phyloP scores from a whole-genome alignment of 2,113 vertebrate genomes.

The Orientallactaga bullata region DNA sequence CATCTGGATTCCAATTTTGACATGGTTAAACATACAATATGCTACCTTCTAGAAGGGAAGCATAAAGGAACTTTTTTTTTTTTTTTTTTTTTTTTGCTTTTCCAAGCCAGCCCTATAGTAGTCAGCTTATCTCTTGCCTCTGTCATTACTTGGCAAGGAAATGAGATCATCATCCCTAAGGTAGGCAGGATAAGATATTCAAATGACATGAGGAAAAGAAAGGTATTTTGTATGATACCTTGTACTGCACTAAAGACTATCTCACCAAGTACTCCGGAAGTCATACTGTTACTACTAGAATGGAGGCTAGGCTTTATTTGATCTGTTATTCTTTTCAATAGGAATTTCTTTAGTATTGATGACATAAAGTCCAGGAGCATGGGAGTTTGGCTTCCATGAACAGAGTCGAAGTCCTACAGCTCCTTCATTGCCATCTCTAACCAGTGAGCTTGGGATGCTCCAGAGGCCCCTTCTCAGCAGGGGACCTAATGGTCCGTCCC shows the following conservation, averaged over 20 bases:
- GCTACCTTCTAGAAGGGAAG: background rate
- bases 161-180: constrained; percentile 24
- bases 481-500: background rate
- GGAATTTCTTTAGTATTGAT: constrained; percentile 5
- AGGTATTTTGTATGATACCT: constrained; percentile 35
- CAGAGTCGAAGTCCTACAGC: constrained; percentile 13
- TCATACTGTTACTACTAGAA: background rate
- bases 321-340: constrained; percentile 12
- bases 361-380: background rate
- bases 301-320: background rate
- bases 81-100: constrained; percentile 51
- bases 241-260: background rate
- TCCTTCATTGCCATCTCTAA: background rate
- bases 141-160: constrained; percentile 38
- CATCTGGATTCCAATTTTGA: constrained; percentile 37
- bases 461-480: background rate
- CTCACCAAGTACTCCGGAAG: constrained; percentile 49
- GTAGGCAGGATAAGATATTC: constrained; percentile 26
- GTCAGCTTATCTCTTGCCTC: constrained; percentile 40
- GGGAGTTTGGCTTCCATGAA: background rate
- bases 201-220: constrained; percentile 57
- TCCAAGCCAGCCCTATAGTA: background rate
- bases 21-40: constrained; percentile 25
- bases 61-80: background rate
- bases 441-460: background rate